Conservation (phyloP, 2,888 invertebrate species). For the Cryptocheilus praepositus region DNA sequence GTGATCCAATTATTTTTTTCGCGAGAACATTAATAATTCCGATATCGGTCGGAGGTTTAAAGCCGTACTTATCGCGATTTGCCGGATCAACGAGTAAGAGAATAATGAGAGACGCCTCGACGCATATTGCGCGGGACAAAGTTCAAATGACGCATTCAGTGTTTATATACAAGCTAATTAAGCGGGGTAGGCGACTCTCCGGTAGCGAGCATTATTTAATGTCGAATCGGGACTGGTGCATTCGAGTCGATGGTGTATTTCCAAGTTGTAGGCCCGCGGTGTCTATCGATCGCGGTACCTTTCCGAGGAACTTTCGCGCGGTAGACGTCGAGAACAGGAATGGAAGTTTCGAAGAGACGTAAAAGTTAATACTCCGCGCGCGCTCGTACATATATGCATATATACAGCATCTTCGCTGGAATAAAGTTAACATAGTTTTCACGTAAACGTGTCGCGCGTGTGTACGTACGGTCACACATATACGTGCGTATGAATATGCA, state of each 20-base stretch:
- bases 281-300: not conserved
- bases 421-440: no score
- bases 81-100: no score
- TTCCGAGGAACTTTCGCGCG: not conserved
- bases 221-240: not conserved
- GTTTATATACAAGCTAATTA: not conserved
- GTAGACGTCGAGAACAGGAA: conserved; percentile 4
- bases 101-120: no score
- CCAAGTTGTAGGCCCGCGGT: not conserved
- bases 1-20: no score
- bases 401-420: no score
- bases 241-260: no score
- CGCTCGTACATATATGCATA: not conserved
- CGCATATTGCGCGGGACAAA: no score
- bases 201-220: not conserved
- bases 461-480: not conserved
- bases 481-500: not conserved
- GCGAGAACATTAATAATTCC: no score
- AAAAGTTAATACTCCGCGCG: conserved; percentile 3
- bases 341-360: conserved; percentile 5
- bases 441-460: not conserved
- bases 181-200: not conserved
- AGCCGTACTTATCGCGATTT: no score
- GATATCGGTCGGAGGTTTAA: no score
- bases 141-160: not conserved